Evolutionary conservation across 1,140 invertebrate species (phyloP).

Genomic region (Neotoxoptera formosana): DNA sequence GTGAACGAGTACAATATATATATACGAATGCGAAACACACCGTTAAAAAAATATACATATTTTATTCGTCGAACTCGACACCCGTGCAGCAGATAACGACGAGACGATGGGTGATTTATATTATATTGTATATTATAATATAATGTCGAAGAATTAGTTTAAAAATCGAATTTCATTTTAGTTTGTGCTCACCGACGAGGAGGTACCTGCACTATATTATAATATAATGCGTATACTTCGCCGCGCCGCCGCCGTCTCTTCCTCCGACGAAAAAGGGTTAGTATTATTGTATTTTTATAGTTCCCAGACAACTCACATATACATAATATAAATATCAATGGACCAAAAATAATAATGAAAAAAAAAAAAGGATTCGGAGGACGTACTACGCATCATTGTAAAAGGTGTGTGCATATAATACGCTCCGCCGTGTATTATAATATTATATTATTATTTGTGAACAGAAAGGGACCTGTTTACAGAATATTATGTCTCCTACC

Average conservation of each 20-base stretch:
- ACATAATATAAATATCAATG: neutral
- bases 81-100: neutral
- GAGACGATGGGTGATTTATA: neutral
- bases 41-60: neutral
- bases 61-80: neutral
- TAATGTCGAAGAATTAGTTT: neutral
- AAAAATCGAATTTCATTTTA: conserved; percentile 23
- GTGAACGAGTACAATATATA: neutral
- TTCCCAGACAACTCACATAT: neutral
- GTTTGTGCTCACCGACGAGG: no score
- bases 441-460: neutral
- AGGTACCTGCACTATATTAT: neutral
- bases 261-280: conserved; percentile 24
- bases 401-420: neutral
- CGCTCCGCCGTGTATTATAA: no score
- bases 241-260: neutral
- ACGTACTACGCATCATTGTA: neutral
- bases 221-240: neutral
- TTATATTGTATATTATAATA: no score
- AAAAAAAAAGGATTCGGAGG: neutral
- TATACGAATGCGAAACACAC: neutral
- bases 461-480: neutral
- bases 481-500: neutral
- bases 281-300: neutral
- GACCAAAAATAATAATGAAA: conserved; percentile 3